Evolutionary conservation across 2,113 vertebrate genomes (phyloP), one percentile per base, ranked within the genome.

Genomic region (Syrmaticus mikado): DNA sequence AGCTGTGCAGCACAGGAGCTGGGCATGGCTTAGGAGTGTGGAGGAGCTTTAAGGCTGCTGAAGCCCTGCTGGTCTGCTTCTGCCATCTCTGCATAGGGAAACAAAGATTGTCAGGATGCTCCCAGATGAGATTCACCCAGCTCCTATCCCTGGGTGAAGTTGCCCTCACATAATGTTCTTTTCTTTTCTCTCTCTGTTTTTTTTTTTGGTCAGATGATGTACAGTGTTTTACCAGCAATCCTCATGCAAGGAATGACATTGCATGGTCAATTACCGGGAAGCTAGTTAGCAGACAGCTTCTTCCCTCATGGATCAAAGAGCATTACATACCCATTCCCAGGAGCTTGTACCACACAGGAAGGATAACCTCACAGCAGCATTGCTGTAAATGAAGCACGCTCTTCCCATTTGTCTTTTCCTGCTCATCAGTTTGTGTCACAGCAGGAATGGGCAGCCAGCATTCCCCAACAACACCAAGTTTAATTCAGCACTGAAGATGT

Each of bases 11-110:
- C 3, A 15, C 36, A 34, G 28, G 28, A 82, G 38, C 8, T 0
- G 0, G 48, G 11, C 19, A 27, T 24, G 32, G n/a, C n/a, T 45
- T 14, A 46, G 67, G 76, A 67, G 21, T 1, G 2, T 0, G 0
- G 12, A 6, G 15, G 41, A 74, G n/a, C 17, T 25, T 25, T 36
- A 34, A 36, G 68, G 18, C 71, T 82, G 28, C 62, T 2, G 2
- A 3, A 3, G 45, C 8, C 13, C 19, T 0, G 0, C 11, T 10
- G 18, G 28, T 75, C 20, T 61, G 66, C 70, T 82, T 20, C 72
- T 48, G 20, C 71, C 57, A 78, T 34, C 67, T 55, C 52, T 1
- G 1, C 25, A 28, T 14, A 25, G 24, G 32, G 40, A 68, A 60
- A 65, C 57, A 50, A 40, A 84, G 61, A 43, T 43, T 46, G 17